phyloP scores from a whole-genome alignment of 2,888 invertebrate species.

The Orthonevra nobilis region DNA sequence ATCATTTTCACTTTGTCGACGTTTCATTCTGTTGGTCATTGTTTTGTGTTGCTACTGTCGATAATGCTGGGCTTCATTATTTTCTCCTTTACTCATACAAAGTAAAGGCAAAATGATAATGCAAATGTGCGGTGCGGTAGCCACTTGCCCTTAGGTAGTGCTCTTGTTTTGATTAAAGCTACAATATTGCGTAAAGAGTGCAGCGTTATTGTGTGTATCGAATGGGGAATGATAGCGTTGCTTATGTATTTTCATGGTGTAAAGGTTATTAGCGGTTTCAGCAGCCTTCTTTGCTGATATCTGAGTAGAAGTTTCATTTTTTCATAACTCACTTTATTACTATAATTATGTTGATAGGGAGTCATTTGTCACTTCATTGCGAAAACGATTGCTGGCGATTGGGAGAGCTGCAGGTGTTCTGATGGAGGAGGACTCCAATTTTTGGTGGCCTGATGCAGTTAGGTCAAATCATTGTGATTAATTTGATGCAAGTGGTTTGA shows the following conservation, averaged over 20 bases:
- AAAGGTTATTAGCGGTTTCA: neutral
- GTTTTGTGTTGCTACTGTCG: conserved; percentile 1
- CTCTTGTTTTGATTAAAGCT: conserved; percentile 70
- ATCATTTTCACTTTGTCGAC: conserved; percentile 45
- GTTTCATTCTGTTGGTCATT: conserved; percentile 25
- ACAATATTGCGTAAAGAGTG: conserved; percentile 44
- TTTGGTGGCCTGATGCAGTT: no score
- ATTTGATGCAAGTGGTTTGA: no score
- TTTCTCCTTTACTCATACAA: conserved; percentile 58
- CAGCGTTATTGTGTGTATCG: conserved; percentile 4
- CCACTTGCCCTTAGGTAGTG: conserved; percentile 70
- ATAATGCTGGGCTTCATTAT: conserved; percentile 61
- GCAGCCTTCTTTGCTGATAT: neutral
- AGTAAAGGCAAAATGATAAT: conserved; percentile 56
- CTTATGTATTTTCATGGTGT: conserved; percentile 5
- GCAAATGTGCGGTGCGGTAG: conserved; percentile 72
- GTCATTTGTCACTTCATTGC: conserved; percentile 65
- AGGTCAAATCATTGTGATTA: conserved; percentile 20
- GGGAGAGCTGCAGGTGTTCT: conserved; percentile 12
- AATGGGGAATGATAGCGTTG: conserved; percentile 18
- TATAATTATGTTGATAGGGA: conserved; percentile 59
- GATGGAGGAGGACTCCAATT: neutral
- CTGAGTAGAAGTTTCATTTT: conserved; percentile 32
- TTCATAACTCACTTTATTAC: conserved; percentile 66
- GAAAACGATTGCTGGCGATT: conserved; percentile 20